Conservation (phyloP, 1,140 invertebrate genomes). For the Platorchestia sp. region DNA sequence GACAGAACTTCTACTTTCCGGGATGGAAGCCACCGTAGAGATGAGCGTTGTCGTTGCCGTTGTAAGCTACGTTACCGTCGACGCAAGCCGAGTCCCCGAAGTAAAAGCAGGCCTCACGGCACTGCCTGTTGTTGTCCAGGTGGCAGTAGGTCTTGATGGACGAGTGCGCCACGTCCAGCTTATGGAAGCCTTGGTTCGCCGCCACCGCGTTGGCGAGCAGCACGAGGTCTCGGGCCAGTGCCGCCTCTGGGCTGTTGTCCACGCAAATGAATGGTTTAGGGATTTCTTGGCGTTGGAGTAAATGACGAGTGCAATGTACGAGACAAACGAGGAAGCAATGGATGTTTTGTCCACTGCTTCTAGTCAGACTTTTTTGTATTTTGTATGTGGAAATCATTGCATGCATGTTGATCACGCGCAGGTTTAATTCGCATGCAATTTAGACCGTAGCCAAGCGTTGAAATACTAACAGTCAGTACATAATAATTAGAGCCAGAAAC, state of each 20-base stretch:
- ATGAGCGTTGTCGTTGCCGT: constrained; percentile 58
- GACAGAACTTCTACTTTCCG: constrained; percentile 54
- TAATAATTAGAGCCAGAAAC: neutral
- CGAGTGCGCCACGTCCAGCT: constrained; percentile 46
- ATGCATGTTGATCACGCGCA: neutral
- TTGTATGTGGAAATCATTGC: neutral
- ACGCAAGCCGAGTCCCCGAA: constrained; percentile 58
- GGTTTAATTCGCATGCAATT: neutral
- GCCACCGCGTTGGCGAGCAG: constrained; percentile 42
- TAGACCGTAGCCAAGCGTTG: neutral
- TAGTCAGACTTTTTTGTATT: neutral
- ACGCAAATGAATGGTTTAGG: neutral
- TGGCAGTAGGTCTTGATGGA: constrained; percentile 58
- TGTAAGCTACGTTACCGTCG: constrained; percentile 58
- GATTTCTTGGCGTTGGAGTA: neutral
- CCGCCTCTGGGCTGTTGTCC: constrained; percentile 23
- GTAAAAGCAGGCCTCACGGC: constrained; percentile 59
- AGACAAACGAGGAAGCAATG: neutral
- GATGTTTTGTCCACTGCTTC: no score
- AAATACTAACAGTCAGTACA: neutral
- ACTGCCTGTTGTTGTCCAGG: constrained; percentile 55
- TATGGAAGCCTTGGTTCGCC: constrained; percentile 55
- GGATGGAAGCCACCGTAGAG: constrained; percentile 54
- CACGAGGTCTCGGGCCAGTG: constrained; percentile 47
- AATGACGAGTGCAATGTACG: neutral